Conservation (phyloP, 2,888 invertebrate species). For the Chrysopilus asiliformis region DNA sequence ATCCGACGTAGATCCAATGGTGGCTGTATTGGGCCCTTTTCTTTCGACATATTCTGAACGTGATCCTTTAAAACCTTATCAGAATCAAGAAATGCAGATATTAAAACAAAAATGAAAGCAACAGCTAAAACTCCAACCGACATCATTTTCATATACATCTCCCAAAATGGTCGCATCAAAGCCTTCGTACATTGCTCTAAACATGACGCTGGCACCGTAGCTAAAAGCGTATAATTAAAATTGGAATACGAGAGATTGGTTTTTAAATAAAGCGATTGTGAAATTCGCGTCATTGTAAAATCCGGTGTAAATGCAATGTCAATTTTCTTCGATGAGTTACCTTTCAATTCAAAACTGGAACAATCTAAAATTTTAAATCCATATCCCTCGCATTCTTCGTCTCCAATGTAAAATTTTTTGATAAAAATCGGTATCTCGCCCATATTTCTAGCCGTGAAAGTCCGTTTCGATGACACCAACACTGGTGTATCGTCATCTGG, state of each 20-base stretch:
- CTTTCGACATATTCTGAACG: constrained; percentile 36
- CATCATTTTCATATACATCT: constrained; percentile 51
- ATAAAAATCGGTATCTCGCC: constrained; percentile 77
- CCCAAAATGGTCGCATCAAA: constrained; percentile 65
- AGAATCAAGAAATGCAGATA: constrained; percentile 57
- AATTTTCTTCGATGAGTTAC: constrained; percentile 61
- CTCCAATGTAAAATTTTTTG: constrained; percentile 49
- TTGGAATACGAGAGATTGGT: constrained; percentile 48
- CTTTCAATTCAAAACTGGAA: constrained; percentile 50
- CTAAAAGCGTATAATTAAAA: constrained; percentile 57
- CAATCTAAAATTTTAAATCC: constrained; percentile 70
- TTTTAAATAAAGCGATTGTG: constrained; percentile 45
- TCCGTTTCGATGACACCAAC: constrained; percentile 55
- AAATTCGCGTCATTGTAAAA: constrained; percentile 64
- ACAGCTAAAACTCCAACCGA: constrained; percentile 45
- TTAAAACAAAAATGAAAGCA: constrained; percentile 49
- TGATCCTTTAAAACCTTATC: constrained; percentile 48
- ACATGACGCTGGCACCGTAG: constrained; percentile 46
- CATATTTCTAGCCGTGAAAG: constrained; percentile 78
- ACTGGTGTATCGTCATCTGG: constrained; percentile 19
- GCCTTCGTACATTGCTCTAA: constrained; percentile 54
- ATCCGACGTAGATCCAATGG: constrained; percentile 47
- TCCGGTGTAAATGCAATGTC: constrained; percentile 83
- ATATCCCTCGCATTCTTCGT: constrained; percentile 57
- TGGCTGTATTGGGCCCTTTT: constrained; percentile 42